Evolutionary conservation across 2,797 vertebrate species (phyloP), one percentile per base, ranked within the genome.

Genomic region (Siniperca undulata): DNA sequence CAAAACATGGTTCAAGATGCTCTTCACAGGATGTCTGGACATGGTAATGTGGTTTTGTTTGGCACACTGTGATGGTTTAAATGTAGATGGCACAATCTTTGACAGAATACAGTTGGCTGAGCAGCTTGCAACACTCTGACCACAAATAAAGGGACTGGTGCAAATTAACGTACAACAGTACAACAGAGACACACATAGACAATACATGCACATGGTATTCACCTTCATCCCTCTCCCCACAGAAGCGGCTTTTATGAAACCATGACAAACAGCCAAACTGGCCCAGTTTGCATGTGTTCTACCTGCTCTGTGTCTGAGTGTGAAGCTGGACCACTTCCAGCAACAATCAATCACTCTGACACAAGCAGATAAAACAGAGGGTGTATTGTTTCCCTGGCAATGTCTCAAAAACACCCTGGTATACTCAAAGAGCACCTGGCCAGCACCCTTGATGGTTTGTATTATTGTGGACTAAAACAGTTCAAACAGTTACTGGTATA

Each of bases 271-370:
- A 62, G 88, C 88, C 88, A 91, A 89, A 62, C 75, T 73, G 67
- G 69, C 74, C 56, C 46, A 9, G 70, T 85, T 70, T 86, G 72
- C 38, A 78, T 67, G 66, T 55, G 75, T 19, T 86, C 70, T 86
- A 84, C 82, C 87, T 88, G 84, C 87, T 82, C 77, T 77, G 80
- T 82, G 75, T 87, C 74, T 84, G 82, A 89, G 65, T 84, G 81
- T 82, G 85, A 93, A 76, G 60, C 82, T 89, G 88, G 87, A 86
- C 48, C 16, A 70, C 72, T 85, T 90, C 88, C 89, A 91, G 78
- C 67, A 70, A 75, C 88, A 81, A 93, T 94, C 91, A 84, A 84
- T 94, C 89, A 91, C 82, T 65, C 83, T 87, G 90, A 89, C 89
- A 91, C 74, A 46, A 60, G 75, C 81, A 81, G 88, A 93, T 86